Percentiles rank a stretch among this genome's conserved stretches.
Evolutionary conservation across 2,888 invertebrate genomes (phyloP).

Genomic region (Prenolepis imparis): DNA sequence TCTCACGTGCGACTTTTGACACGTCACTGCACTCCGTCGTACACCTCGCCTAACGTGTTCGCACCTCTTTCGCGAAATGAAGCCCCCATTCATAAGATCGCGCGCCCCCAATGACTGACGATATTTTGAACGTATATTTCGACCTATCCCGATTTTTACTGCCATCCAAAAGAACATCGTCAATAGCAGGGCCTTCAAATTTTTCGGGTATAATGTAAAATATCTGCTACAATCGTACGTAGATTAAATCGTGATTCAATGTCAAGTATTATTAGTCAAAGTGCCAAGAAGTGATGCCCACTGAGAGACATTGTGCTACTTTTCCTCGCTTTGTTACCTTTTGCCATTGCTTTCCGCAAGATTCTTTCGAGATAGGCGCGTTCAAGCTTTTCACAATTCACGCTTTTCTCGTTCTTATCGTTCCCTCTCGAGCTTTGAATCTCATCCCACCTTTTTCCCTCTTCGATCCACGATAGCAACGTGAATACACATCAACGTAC

Average conservation of each 20-base stretch:
- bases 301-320: not conserved
- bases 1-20: conserved; percentile 76
- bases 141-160: conserved; percentile 10
- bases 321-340: not conserved
- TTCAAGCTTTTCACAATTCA: conserved; percentile 24
- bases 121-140: conserved; percentile 20
- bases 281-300: not conserved
- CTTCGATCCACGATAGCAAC: conserved; percentile 25
- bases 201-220: not conserved
- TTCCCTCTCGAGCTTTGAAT: conserved; percentile 38
- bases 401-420: conserved; percentile 37
- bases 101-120: conserved; percentile 19
- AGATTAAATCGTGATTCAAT: not conserved
- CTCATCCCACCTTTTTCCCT: conserved; percentile 29
- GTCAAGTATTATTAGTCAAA: not conserved
- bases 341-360: not conserved
- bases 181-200: not conserved
- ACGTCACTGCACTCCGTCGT: conserved; percentile 75
- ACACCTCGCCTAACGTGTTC: conserved; percentile 21
- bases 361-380: conserved; percentile 12
- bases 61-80: conserved; percentile 4
- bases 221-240: not conserved
- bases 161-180: not conserved
- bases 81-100: conserved; percentile 33
- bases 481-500: not conserved